Conservation (phyloP, 2,113 vertebrate species). For the Eclectus roratus region DNA sequence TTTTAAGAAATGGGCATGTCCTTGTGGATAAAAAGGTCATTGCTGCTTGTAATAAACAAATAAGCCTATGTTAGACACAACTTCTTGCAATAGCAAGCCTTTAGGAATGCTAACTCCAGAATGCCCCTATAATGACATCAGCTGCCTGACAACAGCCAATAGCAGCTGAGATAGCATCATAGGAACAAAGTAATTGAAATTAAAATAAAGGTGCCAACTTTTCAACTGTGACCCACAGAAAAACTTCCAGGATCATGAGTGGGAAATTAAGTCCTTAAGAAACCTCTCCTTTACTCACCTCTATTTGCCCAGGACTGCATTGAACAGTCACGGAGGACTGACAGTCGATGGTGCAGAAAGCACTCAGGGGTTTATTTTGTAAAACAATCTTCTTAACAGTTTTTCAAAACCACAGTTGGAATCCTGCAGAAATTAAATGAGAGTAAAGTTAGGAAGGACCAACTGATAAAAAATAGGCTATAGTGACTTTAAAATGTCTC, state of each 20-base stretch:
- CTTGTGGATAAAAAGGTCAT: neutral
- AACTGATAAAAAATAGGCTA: neutral
- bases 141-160: neutral
- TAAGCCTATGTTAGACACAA: neutral
- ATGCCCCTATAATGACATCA: neutral
- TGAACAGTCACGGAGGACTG: conserved; percentile 76
- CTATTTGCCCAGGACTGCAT: conserved; percentile 21
- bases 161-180: neutral
- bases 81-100: neutral
- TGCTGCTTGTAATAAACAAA: neutral
- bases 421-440: neutral
- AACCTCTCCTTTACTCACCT: neutral
- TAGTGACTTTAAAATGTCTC: neutral
- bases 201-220: neutral
- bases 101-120: neutral
- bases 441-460: neutral
- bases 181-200: neutral
- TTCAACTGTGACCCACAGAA: neutral
- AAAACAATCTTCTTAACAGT: neutral
- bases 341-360: conserved; percentile 79
- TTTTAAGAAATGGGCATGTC: neutral
- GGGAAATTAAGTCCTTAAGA: neutral
- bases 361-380: conserved; percentile 68
- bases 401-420: conserved; percentile 1
- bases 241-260: neutral